Percentiles rank a stretch among this genome's conserved stretches.
These are phyloP conservation scores for Dryococelus australis DNA, from an alignment of 2,888 invertebrate genomes.

Conservation along the genomic window DNA sequence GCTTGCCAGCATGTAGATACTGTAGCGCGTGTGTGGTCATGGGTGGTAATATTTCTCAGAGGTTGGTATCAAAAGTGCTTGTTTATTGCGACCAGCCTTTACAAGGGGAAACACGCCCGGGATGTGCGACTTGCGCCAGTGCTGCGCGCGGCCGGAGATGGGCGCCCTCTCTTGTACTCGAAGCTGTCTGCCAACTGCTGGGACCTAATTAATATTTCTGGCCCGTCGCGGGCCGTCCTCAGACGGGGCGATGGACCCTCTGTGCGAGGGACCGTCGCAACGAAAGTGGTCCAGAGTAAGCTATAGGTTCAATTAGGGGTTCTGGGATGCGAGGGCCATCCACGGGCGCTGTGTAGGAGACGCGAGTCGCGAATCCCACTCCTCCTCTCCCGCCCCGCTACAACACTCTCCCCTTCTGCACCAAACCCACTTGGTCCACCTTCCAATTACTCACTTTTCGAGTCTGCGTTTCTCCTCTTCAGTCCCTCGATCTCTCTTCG, in stretches of 20 bases:
- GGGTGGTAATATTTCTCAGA: too few relatives aligned
- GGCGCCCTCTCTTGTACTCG: neutral
- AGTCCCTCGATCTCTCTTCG: neutral
- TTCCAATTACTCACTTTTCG: neutral
- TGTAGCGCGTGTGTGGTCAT: too few relatives aligned
- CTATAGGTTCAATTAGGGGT: neutral
- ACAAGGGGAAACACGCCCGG: too few relatives aligned
- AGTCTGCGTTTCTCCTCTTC: neutral
- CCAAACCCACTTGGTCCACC: neutral
- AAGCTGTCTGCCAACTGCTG: neutral
- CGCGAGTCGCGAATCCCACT: neutral
- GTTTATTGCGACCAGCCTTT: too few relatives aligned
- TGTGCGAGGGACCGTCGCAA: too few relatives aligned
- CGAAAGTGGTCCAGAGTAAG: too few relatives aligned
- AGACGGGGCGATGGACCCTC: neutral
- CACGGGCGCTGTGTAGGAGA: neutral
- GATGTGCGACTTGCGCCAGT: neutral
- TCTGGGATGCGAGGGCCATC: neutral
- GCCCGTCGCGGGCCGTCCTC: neutral
- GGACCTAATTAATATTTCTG: slow-evolving; percentile 2
- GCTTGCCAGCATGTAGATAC: too few relatives aligned
- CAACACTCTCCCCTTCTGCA: neutral
- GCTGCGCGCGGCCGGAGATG: neutral
- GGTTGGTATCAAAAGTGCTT: too few relatives aligned
- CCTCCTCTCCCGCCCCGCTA: slow-evolving; percentile 13